A percentile compares a stretch with the other conserved stretches of the same genome.
These are phyloP conservation scores for Nothobranchius furzeri DNA, from an alignment of 2,113 vertebrate genomes.

Conservation along the genomic window DNA sequence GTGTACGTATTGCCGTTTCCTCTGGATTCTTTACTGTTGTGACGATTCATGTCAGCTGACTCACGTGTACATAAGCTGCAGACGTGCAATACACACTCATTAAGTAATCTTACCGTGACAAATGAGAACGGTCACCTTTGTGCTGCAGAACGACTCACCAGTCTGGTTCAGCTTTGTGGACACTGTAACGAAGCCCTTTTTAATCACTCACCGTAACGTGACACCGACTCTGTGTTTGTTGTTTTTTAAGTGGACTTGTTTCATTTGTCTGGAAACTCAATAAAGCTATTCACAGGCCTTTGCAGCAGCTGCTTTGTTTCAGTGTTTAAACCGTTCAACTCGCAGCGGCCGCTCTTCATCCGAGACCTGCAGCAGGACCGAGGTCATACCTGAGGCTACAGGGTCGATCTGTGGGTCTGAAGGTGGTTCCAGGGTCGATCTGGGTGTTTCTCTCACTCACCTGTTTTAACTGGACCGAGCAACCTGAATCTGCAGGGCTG, in stretches of 20 bases:
- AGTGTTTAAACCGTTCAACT: no score
- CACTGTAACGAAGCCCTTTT: constrained; percentile 57
- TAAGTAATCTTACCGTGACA: constrained; percentile 83
- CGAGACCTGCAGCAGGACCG: no score
- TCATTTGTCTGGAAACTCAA: constrained; percentile 76
- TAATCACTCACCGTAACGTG: constrained; percentile 65
- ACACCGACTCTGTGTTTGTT: constrained; percentile 54
- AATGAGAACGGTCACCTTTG: constrained; percentile 67
- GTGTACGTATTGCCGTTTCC: constrained; percentile 60
- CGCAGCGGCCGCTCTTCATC: no score
- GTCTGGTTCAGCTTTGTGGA: constrained; percentile 58
- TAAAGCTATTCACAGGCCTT: constrained; percentile 75
- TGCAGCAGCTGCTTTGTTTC: neutral
- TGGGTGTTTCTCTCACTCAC: no score
- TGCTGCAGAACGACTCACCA: constrained; percentile 58
- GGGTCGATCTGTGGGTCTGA: no score
- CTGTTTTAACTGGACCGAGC: no score
- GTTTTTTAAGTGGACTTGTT: constrained; percentile 75
- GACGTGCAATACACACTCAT: constrained; percentile 81
- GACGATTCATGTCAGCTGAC: constrained; percentile 51
- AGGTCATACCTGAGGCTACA: no score
- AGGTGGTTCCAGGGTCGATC: no score
- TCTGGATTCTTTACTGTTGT: constrained; percentile 69
- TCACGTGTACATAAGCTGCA: constrained; percentile 81
- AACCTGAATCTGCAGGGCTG: no score